These are phyloP conservation scores for Pempheris klunzingeri DNA, from an alignment of 2,797 vertebrate genomes.

Conservation along the genomic window DNA sequence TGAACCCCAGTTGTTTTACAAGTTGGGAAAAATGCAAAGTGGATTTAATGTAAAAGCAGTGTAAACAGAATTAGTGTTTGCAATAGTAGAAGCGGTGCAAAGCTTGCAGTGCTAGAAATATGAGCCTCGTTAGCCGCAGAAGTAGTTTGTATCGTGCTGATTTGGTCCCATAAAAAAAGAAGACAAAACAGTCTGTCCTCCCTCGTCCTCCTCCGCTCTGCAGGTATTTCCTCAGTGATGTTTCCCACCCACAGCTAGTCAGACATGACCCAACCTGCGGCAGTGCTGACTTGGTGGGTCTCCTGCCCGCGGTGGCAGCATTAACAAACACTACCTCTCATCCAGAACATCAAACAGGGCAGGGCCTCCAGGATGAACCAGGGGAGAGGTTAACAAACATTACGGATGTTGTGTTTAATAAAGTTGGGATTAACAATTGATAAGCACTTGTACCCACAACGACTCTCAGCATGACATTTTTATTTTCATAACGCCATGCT, in stretches of 20 bases:
- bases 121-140: not conserved
- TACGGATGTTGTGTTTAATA: conserved; percentile 32
- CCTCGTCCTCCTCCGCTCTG: not conserved
- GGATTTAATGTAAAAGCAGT: not conserved
- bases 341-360: conserved; percentile 78
- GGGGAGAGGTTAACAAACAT: conserved; percentile 32
- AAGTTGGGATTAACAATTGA: conserved; percentile 21
- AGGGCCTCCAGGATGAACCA: conserved; percentile 45
- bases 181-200: not conserved
- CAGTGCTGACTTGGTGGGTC: conserved; percentile 43
- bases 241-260: conserved; percentile 46
- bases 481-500: conserved; percentile 11
- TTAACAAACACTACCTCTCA: conserved; percentile 73
- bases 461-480: not conserved
- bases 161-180: not conserved
- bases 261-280: conserved; percentile 72
- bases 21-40: not conserved
- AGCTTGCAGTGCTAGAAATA: not conserved
- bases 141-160: too few relatives aligned
- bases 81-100: not conserved
- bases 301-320: conserved; percentile 23
- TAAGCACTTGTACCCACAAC: conserved; percentile 7
- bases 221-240: conserved; percentile 31
- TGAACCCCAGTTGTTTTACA: not conserved
- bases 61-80: too few relatives aligned